Percentiles rank a stretch among this genome's conserved stretches.
Conservation (phyloP, 2,888 invertebrate genomes). For the Deroplatys truncata region DNA sequence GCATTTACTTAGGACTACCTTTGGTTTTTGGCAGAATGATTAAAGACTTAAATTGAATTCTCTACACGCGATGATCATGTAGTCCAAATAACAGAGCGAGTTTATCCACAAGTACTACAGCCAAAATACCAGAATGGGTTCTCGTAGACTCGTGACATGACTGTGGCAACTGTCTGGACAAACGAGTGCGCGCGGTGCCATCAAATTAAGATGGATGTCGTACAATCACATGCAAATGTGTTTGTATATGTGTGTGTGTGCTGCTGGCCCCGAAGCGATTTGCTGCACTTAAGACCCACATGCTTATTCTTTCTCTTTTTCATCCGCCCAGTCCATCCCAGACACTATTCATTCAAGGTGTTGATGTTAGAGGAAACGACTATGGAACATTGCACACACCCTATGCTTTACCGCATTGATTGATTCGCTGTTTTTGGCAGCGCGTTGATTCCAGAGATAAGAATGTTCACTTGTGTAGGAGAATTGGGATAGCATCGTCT, state of each 20-base stretch:
- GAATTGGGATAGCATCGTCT: neutral
- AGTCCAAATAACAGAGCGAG: too few species aligned
- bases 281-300: neutral
- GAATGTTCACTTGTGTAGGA: neutral
- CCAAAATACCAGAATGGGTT: too few species aligned
- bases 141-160: neutral
- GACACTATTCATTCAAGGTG: neutral
- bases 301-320: neutral
- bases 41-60: too few species aligned
- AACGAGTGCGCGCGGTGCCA: neutral
- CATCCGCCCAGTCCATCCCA: neutral
- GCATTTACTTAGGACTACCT: too few species aligned
- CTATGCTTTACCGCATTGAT: neutral
- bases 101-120: too few species aligned
- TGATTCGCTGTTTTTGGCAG: neutral
- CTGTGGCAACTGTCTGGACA: neutral
- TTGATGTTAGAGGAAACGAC: neutral
- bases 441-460: neutral
- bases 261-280: neutral
- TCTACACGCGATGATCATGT: too few species aligned
- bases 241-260: neutral
- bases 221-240: slow-evolving; percentile 10
- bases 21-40: too few species aligned
- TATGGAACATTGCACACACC: neutral
- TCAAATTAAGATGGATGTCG: neutral